Evolutionary conservation across 2,113 vertebrate genomes (phyloP), one percentile per base, ranked within the genome.

Genomic region (Notarius quadriscutis): DNA sequence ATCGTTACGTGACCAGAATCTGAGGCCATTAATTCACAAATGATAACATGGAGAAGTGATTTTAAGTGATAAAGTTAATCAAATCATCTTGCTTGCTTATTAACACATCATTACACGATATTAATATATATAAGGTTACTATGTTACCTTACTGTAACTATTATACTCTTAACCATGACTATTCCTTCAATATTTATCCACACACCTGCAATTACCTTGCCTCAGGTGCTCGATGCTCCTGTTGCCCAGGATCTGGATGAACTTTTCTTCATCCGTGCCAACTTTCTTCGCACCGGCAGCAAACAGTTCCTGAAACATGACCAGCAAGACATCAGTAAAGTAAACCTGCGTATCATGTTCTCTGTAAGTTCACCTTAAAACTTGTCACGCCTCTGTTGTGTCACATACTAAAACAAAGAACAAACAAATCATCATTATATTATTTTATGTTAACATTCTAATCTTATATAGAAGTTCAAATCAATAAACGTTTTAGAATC

Each of bases 231-330:
- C 95, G 14, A 91, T 0, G 0, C 97, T 99, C 89, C 97, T 95
- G 58, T 96, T 99, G 87, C 98, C 97, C 85, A 99, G 90, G 89
- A 99, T 97, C 57, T 95, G 96, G 93, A 99, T 96, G 85, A 99
- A 97, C 91, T 96, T 97, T 14, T 98, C 97, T 94, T 99, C 97
- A 83, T 99, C 97, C 0, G 98, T 99, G 89, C 98, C 98, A 93
- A 96, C 96, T 89, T 97, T 98, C 62, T 95, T 94, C 83, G 97
- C 96, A 25, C 98, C 98, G 48, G 98, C 98, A 87, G 95, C 95
- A 74, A 96, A 98, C 92, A 99, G 91, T 67, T 95, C 95, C 98
- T 99, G 94, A 50, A 86, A 91, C 5, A 82, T 12, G 81, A 89
- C 92, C 30, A 30, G 30, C 82, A 74, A 85, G 67, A 67, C 71